Evolutionary conservation across 2,113 vertebrate genomes (phyloP).

Genomic region (Ceyx melanurus): DNA sequence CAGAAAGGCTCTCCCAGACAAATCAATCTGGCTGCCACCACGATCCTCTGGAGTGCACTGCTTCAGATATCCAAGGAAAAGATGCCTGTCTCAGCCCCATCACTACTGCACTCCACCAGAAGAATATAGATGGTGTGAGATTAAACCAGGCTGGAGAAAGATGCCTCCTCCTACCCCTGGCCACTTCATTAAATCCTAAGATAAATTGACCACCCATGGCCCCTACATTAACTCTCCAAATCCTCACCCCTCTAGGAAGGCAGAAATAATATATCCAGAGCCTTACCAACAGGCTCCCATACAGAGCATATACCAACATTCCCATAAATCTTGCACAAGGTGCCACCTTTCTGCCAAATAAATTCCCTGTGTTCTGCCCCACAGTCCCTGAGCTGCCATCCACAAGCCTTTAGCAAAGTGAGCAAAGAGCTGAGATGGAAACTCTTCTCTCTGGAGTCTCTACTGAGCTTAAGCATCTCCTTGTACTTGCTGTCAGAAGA

Average conservation of each 20-base stretch:
- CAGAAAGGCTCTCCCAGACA: neutral
- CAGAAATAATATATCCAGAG: neutral
- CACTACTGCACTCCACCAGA: neutral
- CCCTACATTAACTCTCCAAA: slow-evolving; percentile 24
- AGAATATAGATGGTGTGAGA: slow-evolving; percentile 20
- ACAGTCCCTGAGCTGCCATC: neutral
- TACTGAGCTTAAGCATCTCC: neutral
- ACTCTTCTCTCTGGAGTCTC: neutral
- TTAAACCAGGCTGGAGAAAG: slow-evolving; percentile 11
- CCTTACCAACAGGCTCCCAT: neutral
- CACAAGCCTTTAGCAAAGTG: neutral
- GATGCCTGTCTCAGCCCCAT: neutral
- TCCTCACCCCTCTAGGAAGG: neutral
- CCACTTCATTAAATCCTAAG: slow-evolving; percentile 13
- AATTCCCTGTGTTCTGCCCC: slow-evolving; percentile 3
- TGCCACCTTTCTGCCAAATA: slow-evolving; percentile 1
- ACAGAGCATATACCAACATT: neutral
- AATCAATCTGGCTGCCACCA: slow-evolving; percentile 23
- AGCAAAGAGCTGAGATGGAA: neutral
- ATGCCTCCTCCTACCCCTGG: neutral
- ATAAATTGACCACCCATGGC: slow-evolving; percentile 21
- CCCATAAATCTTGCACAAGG: slow-evolving; percentile 5
- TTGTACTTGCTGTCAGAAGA: neutral
- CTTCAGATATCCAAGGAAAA: slow-evolving; percentile 33
- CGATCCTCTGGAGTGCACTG: slow-evolving; percentile 1